Conservation (phyloP, 2,797 vertebrate species). For the Arrhamphus sclerolepis region DNA sequence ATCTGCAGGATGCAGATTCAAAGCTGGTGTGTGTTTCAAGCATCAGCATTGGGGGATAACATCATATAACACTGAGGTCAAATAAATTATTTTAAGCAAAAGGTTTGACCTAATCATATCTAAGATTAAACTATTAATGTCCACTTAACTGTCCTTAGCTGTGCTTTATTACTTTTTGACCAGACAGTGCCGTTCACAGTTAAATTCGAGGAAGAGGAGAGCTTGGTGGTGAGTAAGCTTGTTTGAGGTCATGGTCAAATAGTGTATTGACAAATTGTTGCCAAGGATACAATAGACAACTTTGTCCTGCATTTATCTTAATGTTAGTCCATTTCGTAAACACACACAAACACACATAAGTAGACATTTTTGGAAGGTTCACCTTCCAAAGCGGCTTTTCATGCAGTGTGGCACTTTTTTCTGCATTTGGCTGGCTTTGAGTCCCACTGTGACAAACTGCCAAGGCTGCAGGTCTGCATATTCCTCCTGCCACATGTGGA, state of each 20-base stretch:
- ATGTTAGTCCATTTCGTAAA: slow-evolving; percentile 9
- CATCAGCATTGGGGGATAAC: slow-evolving; percentile 9
- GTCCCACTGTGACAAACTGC: slow-evolving; percentile 60
- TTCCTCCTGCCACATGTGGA: slow-evolving; percentile 52
- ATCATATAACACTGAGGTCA: slow-evolving; percentile 9
- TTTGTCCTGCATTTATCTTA: slow-evolving; percentile 12
- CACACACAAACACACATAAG: slow-evolving; percentile 3
- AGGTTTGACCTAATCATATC: not conserved
- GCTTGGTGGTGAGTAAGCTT: slow-evolving; percentile 25
- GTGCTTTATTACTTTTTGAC: slow-evolving; percentile 8
- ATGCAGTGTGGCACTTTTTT: slow-evolving; percentile 53
- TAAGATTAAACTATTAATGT: not conserved
- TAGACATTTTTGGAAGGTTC: slow-evolving; percentile 10
- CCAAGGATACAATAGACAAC: slow-evolving; percentile 22
- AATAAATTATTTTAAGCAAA: slow-evolving; percentile 12
- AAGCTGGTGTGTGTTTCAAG: slow-evolving; percentile 13
- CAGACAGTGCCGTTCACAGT: not conserved
- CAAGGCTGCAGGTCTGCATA: slow-evolving; percentile 64
- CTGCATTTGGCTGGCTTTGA: slow-evolving; percentile 57
- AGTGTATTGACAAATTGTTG: slow-evolving; percentile 37
- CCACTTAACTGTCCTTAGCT: not conserved
- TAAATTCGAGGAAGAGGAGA: slow-evolving; percentile 7
- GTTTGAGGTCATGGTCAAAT: slow-evolving; percentile 37
- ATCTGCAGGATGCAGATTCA: not conserved
- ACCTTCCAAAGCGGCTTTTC: slow-evolving; percentile 46